Evolutionary conservation across 2,888 invertebrate species (phyloP), one percentile per base, ranked within the genome.

Genomic region (Boloria euphrosyne): DNA sequence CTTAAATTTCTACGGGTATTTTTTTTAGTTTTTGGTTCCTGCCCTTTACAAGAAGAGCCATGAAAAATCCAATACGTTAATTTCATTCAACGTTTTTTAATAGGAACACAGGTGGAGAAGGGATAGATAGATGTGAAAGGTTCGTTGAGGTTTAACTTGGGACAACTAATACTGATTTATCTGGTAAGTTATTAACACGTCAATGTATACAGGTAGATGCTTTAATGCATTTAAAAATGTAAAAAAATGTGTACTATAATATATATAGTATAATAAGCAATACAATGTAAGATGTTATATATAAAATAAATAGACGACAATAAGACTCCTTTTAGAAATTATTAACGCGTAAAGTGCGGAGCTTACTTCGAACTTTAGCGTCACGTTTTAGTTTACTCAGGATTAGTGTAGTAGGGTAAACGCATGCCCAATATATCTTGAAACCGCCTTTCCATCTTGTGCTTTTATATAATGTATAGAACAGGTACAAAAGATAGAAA

Each of bases 331-430:
- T 51, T 59, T 62, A 64, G 66, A 68, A 71, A 72, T 70, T 70
- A 69, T 71, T 66, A 68, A 67, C 63, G 62, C 61, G 61, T 63
- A 74, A 76, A 75, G 69, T 73, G 69, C 67, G 65, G 68, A 74
- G 70, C 73, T 76, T 74, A 72, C 73, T 71, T 71, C 74, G 72
- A 76, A 74, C 74, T 76, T 76, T 70, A 71, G 75, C 75, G 76
- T 78, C 76, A 78, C 76, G 77, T 80, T 82, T 81, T 80, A 82
- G 82, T 84, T 83, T 81, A 79, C 65, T 79, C 65, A 73, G 78
- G 80, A 81, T 83, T 80, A 78, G 78, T 76, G 49, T 62, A 62
- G 51, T 57, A 52, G 65, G 61, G 61, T 13, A 43, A 58, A 59
- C 53, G 49, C 62, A 59, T 57, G 50, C 49, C 68, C 68, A 58